Conservation (phyloP, 2,888 invertebrate genomes). For the Loripinus fragilis region DNA sequence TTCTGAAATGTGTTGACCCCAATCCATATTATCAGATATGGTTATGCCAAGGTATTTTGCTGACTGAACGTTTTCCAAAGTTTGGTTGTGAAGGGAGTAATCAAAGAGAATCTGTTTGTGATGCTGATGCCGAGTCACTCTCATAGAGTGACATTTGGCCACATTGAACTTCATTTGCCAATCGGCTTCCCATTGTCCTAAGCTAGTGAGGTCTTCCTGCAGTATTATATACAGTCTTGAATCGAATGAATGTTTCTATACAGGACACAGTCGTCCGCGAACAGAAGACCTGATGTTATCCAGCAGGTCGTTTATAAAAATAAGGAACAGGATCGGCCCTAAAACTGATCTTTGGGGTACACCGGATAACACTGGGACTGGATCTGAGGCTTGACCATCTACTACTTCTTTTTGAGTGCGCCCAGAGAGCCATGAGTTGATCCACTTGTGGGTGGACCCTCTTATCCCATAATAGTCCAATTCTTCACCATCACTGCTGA, state of each 20-base stretch:
- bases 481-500: too few species aligned
- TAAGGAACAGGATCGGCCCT: background rate
- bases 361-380: background rate
- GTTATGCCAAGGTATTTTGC: too few species aligned
- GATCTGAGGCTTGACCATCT: background rate
- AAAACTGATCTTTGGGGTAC: background rate
- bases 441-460: background rate
- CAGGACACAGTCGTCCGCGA: background rate
- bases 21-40: too few species aligned
- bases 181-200: background rate
- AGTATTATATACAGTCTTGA: background rate
- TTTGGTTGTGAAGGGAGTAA: too few species aligned
- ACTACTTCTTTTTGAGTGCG: background rate
- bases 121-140: too few species aligned
- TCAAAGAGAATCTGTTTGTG: too few species aligned
- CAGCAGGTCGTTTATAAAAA: background rate
- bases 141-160: background rate
- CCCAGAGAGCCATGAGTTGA: background rate
- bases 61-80: too few species aligned
- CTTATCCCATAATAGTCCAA: background rate
- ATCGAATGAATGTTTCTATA: background rate
- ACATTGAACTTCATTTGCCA: background rate
- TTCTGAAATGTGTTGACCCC: too few species aligned
- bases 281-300: background rate
- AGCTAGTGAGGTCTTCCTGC: background rate